phyloP scores from a whole-genome alignment of 2,797 vertebrate species.

The Synanceia verrucosa region DNA sequence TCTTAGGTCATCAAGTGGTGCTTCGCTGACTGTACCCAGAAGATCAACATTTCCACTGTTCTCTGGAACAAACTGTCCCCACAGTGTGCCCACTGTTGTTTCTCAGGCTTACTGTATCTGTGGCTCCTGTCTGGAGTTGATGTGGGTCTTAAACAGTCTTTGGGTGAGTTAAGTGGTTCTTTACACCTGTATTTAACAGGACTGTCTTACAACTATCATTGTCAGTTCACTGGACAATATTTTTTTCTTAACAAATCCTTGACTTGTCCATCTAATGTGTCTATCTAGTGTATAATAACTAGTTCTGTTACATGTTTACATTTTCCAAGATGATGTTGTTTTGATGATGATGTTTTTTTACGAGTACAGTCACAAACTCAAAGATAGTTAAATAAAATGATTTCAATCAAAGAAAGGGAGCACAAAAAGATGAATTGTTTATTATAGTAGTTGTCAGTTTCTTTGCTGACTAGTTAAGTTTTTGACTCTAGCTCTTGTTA shows the following conservation, averaged over 20 bases:
- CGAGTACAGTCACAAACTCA: neutral
- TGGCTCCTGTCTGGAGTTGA: neutral
- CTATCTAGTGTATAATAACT: neutral
- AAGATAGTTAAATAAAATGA: too few relatives aligned
- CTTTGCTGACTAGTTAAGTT: too few relatives aligned
- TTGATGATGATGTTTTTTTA: neutral
- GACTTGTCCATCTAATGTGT: neutral
- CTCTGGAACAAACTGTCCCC: neutral
- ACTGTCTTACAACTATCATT: too few relatives aligned
- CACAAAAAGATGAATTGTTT: too few relatives aligned
- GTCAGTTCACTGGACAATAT: too few relatives aligned
- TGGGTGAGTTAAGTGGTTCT: neutral
- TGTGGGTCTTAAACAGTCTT: too few relatives aligned
- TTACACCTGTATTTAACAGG: too few relatives aligned
- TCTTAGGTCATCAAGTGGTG: neutral
- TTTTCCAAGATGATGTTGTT: neutral
- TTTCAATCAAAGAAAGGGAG: too few relatives aligned
- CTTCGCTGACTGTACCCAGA: neutral
- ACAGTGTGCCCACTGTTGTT: neutral
- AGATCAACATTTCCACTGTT: neutral
- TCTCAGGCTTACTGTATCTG: neutral
- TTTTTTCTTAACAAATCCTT: neutral
- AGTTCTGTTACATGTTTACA: neutral
- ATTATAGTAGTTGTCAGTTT: too few relatives aligned
- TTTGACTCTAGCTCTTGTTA: too few relatives aligned